phyloP scores from a whole-genome alignment of 2,888 invertebrate genomes.

The Prenolepis imparis region DNA sequence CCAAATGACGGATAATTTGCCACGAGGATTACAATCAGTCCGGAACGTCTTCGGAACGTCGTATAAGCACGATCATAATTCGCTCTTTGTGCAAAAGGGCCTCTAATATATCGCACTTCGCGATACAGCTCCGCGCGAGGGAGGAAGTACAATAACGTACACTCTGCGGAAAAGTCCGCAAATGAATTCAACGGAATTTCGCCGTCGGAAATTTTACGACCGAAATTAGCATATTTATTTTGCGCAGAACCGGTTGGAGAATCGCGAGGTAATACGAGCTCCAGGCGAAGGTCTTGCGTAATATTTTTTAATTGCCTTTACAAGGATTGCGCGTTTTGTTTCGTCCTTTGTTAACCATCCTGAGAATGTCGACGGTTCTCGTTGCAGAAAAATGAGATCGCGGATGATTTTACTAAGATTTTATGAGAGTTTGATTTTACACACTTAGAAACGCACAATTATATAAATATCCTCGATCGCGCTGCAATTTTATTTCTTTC shows the following conservation, averaged over 20 bases:
- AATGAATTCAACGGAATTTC: conserved; percentile 57
- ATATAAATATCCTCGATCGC: not conserved
- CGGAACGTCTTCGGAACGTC: not conserved
- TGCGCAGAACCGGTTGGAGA: conserved; percentile 54
- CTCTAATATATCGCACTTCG: conserved; percentile 48
- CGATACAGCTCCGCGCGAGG: conserved; percentile 32
- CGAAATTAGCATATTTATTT: conserved; percentile 57
- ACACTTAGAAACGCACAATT: not conserved
- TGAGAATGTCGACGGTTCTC: not conserved
- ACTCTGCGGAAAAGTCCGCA: conserved; percentile 49
- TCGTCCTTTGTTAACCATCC: conserved; percentile 39
- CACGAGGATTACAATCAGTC: conserved; percentile 16
- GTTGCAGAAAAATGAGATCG: conserved; percentile 14
- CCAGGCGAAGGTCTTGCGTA: conserved; percentile 28
- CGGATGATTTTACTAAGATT: conserved; percentile 23
- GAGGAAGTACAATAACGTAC: conserved; percentile 47
- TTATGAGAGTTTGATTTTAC: conserved; percentile 16
- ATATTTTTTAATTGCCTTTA: conserved; percentile 58
- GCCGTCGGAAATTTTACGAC: conserved; percentile 54
- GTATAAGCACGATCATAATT: conserved; percentile 40
- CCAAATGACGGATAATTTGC: not conserved
- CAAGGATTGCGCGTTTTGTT: conserved; percentile 48
- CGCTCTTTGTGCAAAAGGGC: conserved; percentile 40
- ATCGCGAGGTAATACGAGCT: conserved; percentile 43
- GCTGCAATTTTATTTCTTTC: not conserved